A percentile compares a stretch with the other conserved stretches of the same genome.
phyloP scores from a whole-genome alignment of 2,113 vertebrate species.

The Symphodus melops region DNA sequence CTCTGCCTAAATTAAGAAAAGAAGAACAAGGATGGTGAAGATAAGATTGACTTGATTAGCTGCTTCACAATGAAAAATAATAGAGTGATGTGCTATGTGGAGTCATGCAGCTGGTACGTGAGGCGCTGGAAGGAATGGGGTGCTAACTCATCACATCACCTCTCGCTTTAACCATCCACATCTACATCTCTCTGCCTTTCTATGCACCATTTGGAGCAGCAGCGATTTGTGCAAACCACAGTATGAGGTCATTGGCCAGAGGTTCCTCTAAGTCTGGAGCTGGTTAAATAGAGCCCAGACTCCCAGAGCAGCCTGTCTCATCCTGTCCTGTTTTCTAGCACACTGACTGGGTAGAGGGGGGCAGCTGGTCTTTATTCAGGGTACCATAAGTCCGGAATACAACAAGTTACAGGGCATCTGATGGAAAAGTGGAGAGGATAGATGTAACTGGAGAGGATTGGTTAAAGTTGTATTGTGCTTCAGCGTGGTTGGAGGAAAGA shows the following conservation, averaged over 20 bases:
- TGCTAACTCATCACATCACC: constrained; percentile 70
- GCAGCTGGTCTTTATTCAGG: background rate
- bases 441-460: background rate
- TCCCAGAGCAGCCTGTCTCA: constrained; percentile 67
- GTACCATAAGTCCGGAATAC: background rate
- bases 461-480: constrained; percentile 33
- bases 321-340: constrained; percentile 50
- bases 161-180: constrained; percentile 58
- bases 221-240: constrained; percentile 75
- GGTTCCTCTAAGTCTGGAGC: constrained; percentile 80
- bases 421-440: constrained; percentile 28
- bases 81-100: constrained; percentile 6
- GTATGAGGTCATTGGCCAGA: constrained; percentile 79
- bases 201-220: constrained; percentile 71
- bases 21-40: constrained; percentile 14
- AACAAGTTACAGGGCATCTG: background rate
- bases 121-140: constrained; percentile 26
- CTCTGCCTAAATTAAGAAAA: constrained; percentile 87
- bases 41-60: constrained; percentile 50
- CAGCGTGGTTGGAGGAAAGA: constrained; percentile 20
- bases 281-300: constrained; percentile 74
- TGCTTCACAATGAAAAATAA: constrained; percentile 36
- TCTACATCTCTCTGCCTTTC: constrained; percentile 60
- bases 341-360: constrained; percentile 20
- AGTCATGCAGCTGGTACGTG: constrained; percentile 19